Evolutionary conservation across 1,140 invertebrate species (phyloP).

Genomic region (Drosophila teissieri): DNA sequence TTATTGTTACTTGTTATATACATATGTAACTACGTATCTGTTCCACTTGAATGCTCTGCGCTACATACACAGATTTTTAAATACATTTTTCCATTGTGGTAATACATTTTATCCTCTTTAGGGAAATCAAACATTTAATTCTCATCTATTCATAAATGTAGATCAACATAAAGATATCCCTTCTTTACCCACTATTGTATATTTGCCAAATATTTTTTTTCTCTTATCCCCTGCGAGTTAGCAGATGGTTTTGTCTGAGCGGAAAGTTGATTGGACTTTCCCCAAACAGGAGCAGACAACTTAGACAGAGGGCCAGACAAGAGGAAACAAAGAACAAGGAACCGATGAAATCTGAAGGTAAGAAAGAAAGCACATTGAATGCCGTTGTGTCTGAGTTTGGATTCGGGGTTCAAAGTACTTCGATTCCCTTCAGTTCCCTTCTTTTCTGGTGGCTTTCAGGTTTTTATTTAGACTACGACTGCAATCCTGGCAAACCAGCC

Average conservation of each 20-base stretch:
- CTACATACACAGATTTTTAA: background rate
- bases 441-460: background rate
- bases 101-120: background rate
- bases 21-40: background rate
- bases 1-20: background rate
- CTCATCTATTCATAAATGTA: too few species aligned
- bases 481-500: background rate
- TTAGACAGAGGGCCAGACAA: constrained; percentile 18
- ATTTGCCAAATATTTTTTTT: background rate
- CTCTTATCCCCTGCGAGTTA: background rate
- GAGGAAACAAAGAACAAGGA: constrained; percentile 31
- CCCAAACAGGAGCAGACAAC: constrained; percentile 26
- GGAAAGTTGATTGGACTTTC: constrained; percentile 36
- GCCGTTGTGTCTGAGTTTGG: background rate
- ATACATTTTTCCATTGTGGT: too few species aligned
- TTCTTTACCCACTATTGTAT: background rate
- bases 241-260: constrained; percentile 18
- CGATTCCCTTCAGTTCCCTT: background rate
- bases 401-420: constrained; percentile 10
- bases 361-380: constrained; percentile 7
- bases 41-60: constrained; percentile 8
- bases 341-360: constrained; percentile 5
- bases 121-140: too few species aligned
- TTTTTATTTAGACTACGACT: constrained; percentile 10
- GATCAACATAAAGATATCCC: background rate